Conservation (phyloP, 2,797 vertebrate genomes). For the Miichthys miiuy region DNA sequence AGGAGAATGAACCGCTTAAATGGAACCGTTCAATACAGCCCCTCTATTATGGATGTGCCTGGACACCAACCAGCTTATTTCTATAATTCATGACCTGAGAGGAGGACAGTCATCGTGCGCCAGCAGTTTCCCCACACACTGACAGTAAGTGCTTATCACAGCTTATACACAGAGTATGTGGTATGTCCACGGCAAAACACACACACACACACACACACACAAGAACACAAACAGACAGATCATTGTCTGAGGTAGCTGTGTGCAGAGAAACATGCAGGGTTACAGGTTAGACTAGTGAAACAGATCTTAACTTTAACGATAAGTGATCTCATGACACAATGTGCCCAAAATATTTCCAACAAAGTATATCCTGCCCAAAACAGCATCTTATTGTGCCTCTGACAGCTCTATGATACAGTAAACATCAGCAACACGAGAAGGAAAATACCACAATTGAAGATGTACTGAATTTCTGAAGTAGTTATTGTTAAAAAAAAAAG, state of each 20-base stretch:
- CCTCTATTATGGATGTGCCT: conserved; percentile 77
- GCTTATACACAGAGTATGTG: conserved; percentile 54
- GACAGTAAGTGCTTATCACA: conserved; percentile 66
- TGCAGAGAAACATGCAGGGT: conserved; percentile 78
- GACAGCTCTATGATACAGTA: conserved; percentile 9
- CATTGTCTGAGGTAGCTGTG: conserved; percentile 66
- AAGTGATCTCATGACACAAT: conserved; percentile 29
- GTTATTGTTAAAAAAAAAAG: conserved; percentile 10
- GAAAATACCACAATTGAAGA: conserved; percentile 26
- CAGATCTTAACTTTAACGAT: conserved; percentile 37
- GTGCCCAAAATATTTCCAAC: conserved; percentile 16
- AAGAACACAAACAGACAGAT: conserved; percentile 55
- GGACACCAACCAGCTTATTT: conserved; percentile 67
- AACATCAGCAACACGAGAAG: conserved; percentile 27
- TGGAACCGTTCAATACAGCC: conserved; percentile 64
- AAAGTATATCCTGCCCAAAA: conserved; percentile 18
- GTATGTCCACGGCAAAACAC: conserved; percentile 44
- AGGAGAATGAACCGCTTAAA: conserved; percentile 58
- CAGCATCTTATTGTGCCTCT: conserved; percentile 7
- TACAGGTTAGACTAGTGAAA: conserved; percentile 70
- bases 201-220: conserved; percentile 43
- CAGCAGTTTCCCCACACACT: conserved; percentile 44
- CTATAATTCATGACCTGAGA: conserved; percentile 77
- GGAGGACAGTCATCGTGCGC: conserved; percentile 48
- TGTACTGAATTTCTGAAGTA: conserved; percentile 1